phyloP scores from a whole-genome alignment of 2,113 vertebrate species.

The Pristiophorus japonicus region DNA sequence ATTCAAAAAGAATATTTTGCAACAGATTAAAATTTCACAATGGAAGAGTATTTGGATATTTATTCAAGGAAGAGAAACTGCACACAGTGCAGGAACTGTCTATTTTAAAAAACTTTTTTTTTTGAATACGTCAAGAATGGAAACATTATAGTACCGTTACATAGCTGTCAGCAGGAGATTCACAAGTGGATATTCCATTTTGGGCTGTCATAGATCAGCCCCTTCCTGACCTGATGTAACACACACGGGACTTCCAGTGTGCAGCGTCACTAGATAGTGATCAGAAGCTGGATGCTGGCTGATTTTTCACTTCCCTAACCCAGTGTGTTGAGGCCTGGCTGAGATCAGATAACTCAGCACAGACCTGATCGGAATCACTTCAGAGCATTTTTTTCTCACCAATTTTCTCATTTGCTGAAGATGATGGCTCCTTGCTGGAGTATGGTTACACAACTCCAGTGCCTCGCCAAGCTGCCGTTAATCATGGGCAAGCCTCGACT shows the following conservation, averaged over 20 bases:
- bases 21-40: neutral
- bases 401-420: neutral
- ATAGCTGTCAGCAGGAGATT: neutral
- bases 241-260: neutral
- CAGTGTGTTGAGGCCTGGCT: neutral
- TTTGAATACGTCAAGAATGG: neutral
- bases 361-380: neutral
- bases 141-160: neutral
- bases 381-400: neutral
- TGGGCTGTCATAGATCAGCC: neutral
- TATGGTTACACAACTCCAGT: neutral
- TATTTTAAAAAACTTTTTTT: neutral
- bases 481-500: neutral
- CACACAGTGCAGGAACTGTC: neutral
- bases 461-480: neutral
- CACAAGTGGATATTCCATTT: neutral
- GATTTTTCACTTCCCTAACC: neutral
- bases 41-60: neutral
- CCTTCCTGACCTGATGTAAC: neutral
- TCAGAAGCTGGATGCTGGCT: neutral
- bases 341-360: neutral
- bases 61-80: neutral
- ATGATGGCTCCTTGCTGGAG: neutral
- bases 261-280: neutral
- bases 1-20: neutral